Evolutionary conservation across 2,113 vertebrate genomes (phyloP).

Genomic region (Bujurquina vittata): DNA sequence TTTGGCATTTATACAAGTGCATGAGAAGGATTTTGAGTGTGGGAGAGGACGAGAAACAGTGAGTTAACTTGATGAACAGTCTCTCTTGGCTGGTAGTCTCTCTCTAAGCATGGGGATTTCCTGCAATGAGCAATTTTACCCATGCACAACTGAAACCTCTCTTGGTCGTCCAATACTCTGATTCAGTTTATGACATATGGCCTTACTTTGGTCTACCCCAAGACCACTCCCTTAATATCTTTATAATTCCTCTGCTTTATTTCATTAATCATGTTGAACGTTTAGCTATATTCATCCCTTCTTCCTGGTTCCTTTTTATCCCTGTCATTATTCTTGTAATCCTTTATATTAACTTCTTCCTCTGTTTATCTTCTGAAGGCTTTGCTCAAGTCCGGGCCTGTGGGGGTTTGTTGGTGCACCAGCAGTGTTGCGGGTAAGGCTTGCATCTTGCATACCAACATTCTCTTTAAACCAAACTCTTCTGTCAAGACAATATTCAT

Average conservation of each 20-base stretch:
- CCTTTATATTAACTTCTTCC: neutral
- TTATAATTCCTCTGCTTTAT: conserved; percentile 5
- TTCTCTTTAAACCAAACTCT: too few species aligned
- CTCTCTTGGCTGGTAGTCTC: conserved; percentile 14
- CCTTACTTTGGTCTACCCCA: neutral
- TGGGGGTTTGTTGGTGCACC: neutral
- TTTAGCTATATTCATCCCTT: neutral
- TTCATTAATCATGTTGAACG: neutral
- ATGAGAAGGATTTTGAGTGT: conserved; percentile 8
- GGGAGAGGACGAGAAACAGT: conserved; percentile 1
- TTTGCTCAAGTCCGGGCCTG: conserved; percentile 40
- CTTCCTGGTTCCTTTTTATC: neutral
- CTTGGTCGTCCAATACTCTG: conserved; percentile 28
- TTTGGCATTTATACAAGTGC: conserved; percentile 14
- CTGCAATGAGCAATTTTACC: conserved; percentile 65
- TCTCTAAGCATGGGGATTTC: conserved; percentile 65
- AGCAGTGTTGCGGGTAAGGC: neutral
- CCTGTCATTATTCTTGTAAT: neutral
- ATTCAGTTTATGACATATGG: conserved; percentile 34
- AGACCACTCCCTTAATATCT: conserved; percentile 37
- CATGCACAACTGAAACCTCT: conserved; percentile 54
- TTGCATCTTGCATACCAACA: neutral
- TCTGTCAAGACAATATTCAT: too few species aligned
- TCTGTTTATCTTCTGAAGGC: neutral
- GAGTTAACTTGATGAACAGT: conserved; percentile 14